A percentile compares a stretch with the other conserved stretches of the same genome.
Evolutionary conservation across 2,797 vertebrate genomes (phyloP).

Genomic region (Psittacula echo): DNA sequence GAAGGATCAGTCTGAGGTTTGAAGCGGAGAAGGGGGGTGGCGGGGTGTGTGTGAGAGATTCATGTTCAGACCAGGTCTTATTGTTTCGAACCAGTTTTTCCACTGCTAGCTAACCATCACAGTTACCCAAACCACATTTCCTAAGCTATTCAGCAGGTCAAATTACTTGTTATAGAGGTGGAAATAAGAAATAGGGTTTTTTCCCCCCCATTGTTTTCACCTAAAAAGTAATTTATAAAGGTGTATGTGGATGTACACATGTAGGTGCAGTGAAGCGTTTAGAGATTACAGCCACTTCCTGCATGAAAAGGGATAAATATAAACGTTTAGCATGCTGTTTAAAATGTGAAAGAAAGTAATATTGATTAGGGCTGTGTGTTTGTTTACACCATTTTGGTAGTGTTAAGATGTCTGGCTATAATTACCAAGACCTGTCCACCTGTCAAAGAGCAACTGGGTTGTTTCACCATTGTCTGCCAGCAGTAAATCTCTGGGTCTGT

Average conservation of each 20-base stretch:
- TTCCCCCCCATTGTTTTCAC: background rate
- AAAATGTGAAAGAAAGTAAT: constrained; percentile 73
- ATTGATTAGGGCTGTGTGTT: constrained; percentile 77
- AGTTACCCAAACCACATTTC: constrained; percentile 63
- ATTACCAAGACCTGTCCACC: constrained; percentile 80
- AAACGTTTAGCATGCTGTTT: constrained; percentile 76
- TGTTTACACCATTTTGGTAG: constrained; percentile 75
- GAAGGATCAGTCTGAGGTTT: constrained; percentile 73
- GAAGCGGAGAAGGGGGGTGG: constrained; percentile 41
- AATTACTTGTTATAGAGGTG: constrained; percentile 47
- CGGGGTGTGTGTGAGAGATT: constrained; percentile 24
- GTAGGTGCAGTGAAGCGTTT: background rate
- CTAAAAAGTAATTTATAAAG: constrained; percentile 34
- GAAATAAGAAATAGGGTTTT: background rate
- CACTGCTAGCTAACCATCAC: constrained; percentile 55
- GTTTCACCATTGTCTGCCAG: constrained; percentile 78
- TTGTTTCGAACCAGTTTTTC: constrained; percentile 76
- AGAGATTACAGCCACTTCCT: background rate
- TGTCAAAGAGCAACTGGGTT: constrained; percentile 79
- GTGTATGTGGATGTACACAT: background rate
- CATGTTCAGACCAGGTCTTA: constrained; percentile 71
- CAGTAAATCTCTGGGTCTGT: constrained; percentile 72
- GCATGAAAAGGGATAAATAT: constrained; percentile 52
- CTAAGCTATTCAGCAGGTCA: constrained; percentile 62
- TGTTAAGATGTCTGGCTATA: constrained; percentile 79